Conservation (phyloP, 1,140 invertebrate genomes). For the Piezodorus guildinii region DNA sequence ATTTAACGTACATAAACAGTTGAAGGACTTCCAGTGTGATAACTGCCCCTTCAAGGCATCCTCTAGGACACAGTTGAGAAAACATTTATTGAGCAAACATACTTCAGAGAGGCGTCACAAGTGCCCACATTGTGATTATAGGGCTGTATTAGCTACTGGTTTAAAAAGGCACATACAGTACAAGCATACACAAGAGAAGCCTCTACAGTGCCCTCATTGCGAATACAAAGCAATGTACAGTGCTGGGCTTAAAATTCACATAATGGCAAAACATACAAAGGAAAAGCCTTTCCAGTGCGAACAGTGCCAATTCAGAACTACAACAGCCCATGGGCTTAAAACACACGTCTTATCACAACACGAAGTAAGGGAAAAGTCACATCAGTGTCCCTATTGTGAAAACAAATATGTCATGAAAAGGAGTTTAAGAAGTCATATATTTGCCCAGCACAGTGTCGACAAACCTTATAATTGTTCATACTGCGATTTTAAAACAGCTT, state of each 20-base stretch:
- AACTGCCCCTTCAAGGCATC: not conserved
- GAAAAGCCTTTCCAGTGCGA: not conserved
- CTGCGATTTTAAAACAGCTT: not conserved
- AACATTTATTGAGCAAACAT: not conserved
- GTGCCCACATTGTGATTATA: not conserved
- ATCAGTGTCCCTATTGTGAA: not conserved
- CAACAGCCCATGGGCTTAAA: not conserved
- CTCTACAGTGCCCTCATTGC: no score
- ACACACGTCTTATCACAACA: not conserved
- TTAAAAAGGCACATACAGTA: not conserved
- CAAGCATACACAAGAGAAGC: no score
- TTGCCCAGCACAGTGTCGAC: not conserved
- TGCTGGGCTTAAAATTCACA: no score
- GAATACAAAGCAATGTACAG: no score
- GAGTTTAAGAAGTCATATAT: not conserved
- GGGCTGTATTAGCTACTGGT: not conserved
- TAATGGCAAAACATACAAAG: no score
- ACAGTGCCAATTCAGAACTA: not conserved
- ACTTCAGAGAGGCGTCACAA: not conserved
- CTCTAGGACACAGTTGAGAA: not conserved
- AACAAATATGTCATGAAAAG: not conserved
- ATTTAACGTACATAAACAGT: not conserved
- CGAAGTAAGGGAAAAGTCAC: not conserved
- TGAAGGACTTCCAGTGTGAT: not conserved
- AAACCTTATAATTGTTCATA: not conserved